phyloP scores from a whole-genome alignment of 2,113 vertebrate species.

The Heteronetta atricapilla region DNA sequence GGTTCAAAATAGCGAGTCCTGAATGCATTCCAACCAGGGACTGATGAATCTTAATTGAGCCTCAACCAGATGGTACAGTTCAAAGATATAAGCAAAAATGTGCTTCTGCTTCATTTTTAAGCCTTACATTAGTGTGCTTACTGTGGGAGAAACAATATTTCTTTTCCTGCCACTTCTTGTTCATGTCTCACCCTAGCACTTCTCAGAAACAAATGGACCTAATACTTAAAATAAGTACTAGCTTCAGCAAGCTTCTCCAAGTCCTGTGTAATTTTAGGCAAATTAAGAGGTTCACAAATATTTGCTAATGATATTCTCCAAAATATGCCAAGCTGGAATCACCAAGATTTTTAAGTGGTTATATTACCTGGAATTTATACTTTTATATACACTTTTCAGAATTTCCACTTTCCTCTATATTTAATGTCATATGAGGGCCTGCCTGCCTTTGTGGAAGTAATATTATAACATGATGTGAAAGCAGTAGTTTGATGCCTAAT shows the following conservation, averaged over 20 bases:
- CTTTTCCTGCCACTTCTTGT: conserved; percentile 7
- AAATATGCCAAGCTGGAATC: not conserved
- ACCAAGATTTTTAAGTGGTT: not conserved
- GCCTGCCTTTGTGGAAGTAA: not conserved
- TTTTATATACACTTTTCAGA: not conserved
- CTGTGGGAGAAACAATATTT: not conserved
- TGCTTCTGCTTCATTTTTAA: conserved; percentile 28
- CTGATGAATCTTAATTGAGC: conserved; percentile 47
- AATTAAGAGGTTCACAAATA: not conserved
- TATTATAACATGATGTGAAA: not conserved
- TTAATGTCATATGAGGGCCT: not conserved
- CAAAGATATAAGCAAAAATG: conserved; percentile 52
- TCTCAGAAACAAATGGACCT: not conserved
- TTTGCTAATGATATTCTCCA: not conserved
- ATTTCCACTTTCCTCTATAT: not conserved
- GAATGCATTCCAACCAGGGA: not conserved
- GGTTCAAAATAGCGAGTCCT: not conserved
- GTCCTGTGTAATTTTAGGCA: not conserved
- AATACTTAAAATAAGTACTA: not conserved
- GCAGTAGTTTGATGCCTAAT: not conserved
- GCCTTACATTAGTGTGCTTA: conserved; percentile 7
- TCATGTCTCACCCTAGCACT: not conserved
- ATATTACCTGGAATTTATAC: not conserved
- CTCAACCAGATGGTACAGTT: conserved; percentile 40
- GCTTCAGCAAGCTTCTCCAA: not conserved